Conservation (phyloP, 2,113 vertebrate species). For the Rhipidura dahli region DNA sequence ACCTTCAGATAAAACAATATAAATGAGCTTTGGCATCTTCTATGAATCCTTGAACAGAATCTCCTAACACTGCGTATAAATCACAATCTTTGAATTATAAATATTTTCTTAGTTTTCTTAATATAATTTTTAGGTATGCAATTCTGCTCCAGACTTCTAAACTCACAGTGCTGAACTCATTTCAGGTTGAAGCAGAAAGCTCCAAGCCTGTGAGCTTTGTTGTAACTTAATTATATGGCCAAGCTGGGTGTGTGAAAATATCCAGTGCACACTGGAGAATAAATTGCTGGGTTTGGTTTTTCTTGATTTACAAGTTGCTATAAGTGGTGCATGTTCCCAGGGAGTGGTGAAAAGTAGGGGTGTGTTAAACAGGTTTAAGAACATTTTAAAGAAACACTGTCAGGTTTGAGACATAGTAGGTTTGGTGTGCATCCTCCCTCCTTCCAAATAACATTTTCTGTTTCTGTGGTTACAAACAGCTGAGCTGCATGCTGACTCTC, state of each 20-base stretch:
- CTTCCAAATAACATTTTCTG: slow-evolving; percentile 40
- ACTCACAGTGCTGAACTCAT: not conserved
- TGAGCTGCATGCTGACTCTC: not conserved
- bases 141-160: not conserved
- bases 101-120: not conserved
- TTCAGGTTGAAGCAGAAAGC: not conserved
- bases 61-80: not conserved
- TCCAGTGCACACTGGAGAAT: not conserved
- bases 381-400: slow-evolving; percentile 59
- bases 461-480: not conserved
- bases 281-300: slow-evolving; percentile 55
- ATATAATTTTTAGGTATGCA: not conserved
- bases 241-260: slow-evolving; percentile 51
- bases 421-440: slow-evolving; percentile 6
- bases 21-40: not conserved
- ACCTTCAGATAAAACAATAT: not conserved
- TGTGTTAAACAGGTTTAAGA: slow-evolving; percentile 52
- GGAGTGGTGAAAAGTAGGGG: slow-evolving; percentile 46
- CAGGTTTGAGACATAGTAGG: not conserved
- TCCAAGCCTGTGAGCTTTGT: not conserved
- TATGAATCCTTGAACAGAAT: not conserved
- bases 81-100: not conserved
- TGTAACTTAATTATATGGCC: slow-evolving; percentile 19
- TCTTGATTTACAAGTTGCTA: slow-evolving; percentile 61
- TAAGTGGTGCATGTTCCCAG: slow-evolving; percentile 42